Base-by-base conservation (phyloP, 2,888 invertebrate genomes). In the Cylloceria caligata region DNA sequence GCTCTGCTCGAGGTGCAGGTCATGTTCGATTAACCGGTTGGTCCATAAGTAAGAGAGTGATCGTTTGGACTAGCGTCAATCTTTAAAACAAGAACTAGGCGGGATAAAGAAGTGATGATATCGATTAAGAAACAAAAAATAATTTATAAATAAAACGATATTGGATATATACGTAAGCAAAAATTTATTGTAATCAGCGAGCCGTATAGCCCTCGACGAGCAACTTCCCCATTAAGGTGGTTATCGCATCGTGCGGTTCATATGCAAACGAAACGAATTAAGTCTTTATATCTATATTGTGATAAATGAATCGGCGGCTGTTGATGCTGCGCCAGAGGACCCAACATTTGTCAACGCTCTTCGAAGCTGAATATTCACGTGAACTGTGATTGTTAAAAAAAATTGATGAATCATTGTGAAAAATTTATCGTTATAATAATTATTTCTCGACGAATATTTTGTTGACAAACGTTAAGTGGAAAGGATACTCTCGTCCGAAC, bases 21-120 rank as follows among this genome's bases (percentile, higher is more conserved):
- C 84, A 86, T 86, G 85, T 86, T 86, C 85, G 83, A 83, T 84
- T 84, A 86, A 86, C 85, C 85, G 84, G 85, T 86, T 84, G 85
- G 84, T 86, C 85, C 85, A 86, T 86, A 86, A 86, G 85, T 86
- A 86, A 86, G 84, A 86, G 85, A 86, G 76, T 81, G 85, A 86
- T 86, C 85, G 85, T 84, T 80, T 79, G 80, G 83, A 86, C 77
- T 81, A 65, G 68, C 74, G 60, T 82, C 81, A 75, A 82, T 78
- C 78, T 78, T 82, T 74, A 57, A 74, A 78, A 75, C 74, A 71
- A 78, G 69, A 82, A 75, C 71, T 81, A 74, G 49, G 68, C 65
- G 73, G 78, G 74, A 57, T 67, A 75, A 34, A 75, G 45, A 67
- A 81, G 68, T 73, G 68, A 65, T 60, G 49, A 60, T 57, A 67